phyloP scores from a whole-genome alignment of 2,113 vertebrate species.

The Hystrix brachyura region DNA sequence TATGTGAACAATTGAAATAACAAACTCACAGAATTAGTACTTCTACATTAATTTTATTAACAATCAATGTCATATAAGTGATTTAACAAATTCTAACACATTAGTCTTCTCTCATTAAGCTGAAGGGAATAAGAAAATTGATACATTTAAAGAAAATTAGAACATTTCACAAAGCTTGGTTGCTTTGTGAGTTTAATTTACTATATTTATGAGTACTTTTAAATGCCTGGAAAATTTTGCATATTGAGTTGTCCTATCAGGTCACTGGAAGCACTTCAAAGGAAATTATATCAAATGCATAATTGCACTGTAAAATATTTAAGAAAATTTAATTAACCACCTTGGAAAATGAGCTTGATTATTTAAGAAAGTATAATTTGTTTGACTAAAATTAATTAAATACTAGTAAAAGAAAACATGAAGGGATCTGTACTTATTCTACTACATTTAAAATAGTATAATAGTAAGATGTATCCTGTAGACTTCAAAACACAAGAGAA shows the following conservation, averaged over 20 bases:
- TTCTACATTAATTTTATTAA: constrained; percentile 50
- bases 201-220: not conserved
- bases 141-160: constrained; percentile 40
- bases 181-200: constrained; percentile 37
- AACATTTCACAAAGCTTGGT: constrained; percentile 39
- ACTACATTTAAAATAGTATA: constrained; percentile 4
- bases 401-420: constrained; percentile 46
- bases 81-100: constrained; percentile 60
- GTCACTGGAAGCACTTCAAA: constrained; percentile 53
- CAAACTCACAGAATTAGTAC: not conserved
- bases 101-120: constrained; percentile 12
- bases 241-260: constrained; percentile 2
- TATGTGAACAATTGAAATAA: constrained; percentile 8
- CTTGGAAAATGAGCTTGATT: constrained; percentile 59
- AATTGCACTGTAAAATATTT: constrained; percentile 43
- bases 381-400: constrained; percentile 64
- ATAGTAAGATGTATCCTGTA: not conserved
- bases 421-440: constrained; percentile 16
- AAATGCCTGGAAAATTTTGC: constrained; percentile 11
- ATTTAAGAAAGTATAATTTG: constrained; percentile 60
- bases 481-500: constrained; percentile 41
- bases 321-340: constrained; percentile 54
- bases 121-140: constrained; percentile 45
- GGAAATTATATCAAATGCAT: constrained; percentile 60
- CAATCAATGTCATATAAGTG: constrained; percentile 1